Conservation (phyloP, 1,140 invertebrate species). For the Colletes latitarsis region DNA sequence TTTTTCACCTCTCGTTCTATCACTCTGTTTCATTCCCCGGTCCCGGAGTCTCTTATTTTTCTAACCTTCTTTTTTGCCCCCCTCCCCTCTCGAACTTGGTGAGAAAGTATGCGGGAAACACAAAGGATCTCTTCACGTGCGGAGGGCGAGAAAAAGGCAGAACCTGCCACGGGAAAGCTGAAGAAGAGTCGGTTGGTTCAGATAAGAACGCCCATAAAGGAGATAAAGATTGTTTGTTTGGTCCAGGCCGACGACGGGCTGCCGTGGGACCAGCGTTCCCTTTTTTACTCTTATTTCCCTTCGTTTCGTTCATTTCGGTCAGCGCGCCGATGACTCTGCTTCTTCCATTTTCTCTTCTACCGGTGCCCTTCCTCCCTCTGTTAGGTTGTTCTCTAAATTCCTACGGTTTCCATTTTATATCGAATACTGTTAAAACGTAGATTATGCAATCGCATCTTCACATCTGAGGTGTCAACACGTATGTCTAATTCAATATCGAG, state of each 20-base stretch:
- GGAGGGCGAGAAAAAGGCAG: constrained; percentile 52
- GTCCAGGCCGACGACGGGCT: constrained; percentile 58
- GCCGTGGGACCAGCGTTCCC: constrained; percentile 46
- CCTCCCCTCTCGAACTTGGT: constrained; percentile 38
- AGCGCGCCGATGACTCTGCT: not conserved
- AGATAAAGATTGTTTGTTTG: constrained; percentile 77
- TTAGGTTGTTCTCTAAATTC: too few relatives aligned
- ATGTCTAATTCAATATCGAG: too few relatives aligned
- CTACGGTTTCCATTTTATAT: too few relatives aligned
- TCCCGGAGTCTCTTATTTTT: constrained; percentile 43
- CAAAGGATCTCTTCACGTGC: constrained; percentile 66
- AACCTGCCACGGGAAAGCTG: constrained; percentile 50
- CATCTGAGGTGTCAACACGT: too few relatives aligned
- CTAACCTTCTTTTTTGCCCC: constrained; percentile 38
- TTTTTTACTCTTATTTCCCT: constrained; percentile 38
- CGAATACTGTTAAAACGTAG: too few relatives aligned
- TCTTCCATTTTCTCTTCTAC: constrained; percentile 7
- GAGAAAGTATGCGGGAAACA: constrained; percentile 56
- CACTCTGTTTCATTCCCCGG: constrained; percentile 5
- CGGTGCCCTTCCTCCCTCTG: constrained; percentile 9
- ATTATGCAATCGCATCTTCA: too few relatives aligned
- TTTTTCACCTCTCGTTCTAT: not conserved
- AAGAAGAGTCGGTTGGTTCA: constrained; percentile 49
- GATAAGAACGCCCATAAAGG: constrained; percentile 64
- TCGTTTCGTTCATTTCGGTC: constrained; percentile 14